Evolutionary conservation across 2,113 vertebrate genomes (phyloP).

Genomic region (Sylvietta virens): DNA sequence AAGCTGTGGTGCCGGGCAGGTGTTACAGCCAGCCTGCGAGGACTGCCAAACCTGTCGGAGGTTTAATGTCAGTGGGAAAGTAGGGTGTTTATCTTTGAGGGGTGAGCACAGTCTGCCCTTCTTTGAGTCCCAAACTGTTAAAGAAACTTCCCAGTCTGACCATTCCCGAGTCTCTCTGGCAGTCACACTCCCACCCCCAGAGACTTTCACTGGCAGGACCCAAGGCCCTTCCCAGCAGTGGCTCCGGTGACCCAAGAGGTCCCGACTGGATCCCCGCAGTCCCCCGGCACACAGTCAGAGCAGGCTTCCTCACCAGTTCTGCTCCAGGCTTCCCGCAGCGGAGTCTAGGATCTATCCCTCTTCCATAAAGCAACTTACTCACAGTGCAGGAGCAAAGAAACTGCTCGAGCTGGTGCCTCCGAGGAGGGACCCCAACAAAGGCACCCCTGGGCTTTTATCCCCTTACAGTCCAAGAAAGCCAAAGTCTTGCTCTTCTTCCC

Average conservation of each 20-base stretch:
- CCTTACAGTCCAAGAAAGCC: background rate
- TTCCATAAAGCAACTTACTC: background rate
- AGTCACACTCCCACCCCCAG: background rate
- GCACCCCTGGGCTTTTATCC: background rate
- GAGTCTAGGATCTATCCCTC: no score
- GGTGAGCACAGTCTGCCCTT: background rate
- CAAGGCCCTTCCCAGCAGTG: background rate
- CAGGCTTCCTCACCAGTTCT: background rate
- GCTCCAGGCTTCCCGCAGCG: no score
- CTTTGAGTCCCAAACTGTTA: background rate
- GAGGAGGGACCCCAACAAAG: background rate
- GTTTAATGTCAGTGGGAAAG: background rate
- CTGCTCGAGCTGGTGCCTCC: rapidly evolving
- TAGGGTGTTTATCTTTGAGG: background rate
- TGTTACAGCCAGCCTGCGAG: background rate
- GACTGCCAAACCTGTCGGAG: background rate
- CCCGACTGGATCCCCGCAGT: no score
- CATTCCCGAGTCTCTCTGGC: background rate
- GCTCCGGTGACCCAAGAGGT: no score
- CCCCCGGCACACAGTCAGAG: no score
- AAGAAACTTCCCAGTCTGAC: background rate
- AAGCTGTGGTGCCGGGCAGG: rapidly evolving
- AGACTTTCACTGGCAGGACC: rapidly evolving
- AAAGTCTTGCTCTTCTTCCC: background rate
- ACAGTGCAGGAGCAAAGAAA: rapidly evolving